Conservation (phyloP, 2,797 vertebrate species). For the Huso huso region DNA sequence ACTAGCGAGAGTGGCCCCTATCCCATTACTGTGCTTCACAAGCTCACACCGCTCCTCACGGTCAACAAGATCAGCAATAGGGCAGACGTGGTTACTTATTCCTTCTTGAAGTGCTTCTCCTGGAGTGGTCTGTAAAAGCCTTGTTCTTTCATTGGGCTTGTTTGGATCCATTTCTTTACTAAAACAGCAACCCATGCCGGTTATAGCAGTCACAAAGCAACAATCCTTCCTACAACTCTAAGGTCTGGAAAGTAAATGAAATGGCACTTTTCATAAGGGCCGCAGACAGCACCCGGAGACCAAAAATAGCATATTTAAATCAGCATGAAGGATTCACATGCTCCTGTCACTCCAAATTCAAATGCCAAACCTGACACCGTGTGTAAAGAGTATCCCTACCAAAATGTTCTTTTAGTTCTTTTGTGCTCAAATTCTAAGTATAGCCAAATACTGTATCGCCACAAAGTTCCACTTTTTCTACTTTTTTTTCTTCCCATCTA, state of each 20-base stretch:
- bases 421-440: too few species aligned
- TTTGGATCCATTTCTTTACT: conserved; percentile 54
- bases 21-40: neutral
- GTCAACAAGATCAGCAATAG: conserved; percentile 25
- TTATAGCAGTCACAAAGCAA: neutral
- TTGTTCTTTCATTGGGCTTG: conserved; percentile 44
- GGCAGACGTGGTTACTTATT: conserved; percentile 32
- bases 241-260: neutral
- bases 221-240: neutral
- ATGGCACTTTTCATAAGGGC: neutral
- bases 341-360: conserved; percentile 56
- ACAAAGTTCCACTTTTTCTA: too few species aligned
- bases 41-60: conserved; percentile 4
- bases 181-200: conserved; percentile 62
- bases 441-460: too few species aligned
- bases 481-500: too few species aligned
- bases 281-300: conserved; percentile 36
- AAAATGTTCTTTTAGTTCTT: too few species aligned
- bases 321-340: conserved; percentile 52
- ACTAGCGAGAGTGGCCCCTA: neutral
- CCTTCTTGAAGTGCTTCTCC: conserved; percentile 29
- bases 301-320: conserved; percentile 59
- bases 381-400: too few species aligned
- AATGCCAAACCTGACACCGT: conserved; percentile 12
- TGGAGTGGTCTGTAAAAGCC: conserved; percentile 39